A percentile compares a stretch with the other conserved stretches of the same genome.
Evolutionary conservation across 64 coral and sea anemone species (phyloP).

Genomic region (Orbicella faveolata): DNA sequence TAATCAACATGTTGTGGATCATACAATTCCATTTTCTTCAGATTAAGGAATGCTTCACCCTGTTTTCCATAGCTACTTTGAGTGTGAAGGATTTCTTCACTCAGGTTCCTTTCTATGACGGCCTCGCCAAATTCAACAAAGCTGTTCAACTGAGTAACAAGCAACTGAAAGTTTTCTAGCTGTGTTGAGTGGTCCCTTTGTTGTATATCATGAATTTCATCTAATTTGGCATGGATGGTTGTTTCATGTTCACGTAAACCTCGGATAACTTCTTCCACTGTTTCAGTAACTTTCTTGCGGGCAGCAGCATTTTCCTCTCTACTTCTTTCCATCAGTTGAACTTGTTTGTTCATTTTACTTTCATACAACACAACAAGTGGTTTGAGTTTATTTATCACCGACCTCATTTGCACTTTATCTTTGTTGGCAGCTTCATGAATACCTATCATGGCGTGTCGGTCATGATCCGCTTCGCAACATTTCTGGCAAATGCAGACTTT

Average conservation of each 20-base stretch:
- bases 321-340: background rate
- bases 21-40: background rate
- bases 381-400: background rate
- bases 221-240: conserved; percentile 1
- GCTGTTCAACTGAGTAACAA: conserved; percentile 26
- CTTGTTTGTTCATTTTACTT: conserved; percentile 26
- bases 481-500: conserved; percentile 38
- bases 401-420: background rate
- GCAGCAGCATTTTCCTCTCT: background rate
- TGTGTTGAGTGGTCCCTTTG: conserved; percentile 7
- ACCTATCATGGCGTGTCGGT: background rate
- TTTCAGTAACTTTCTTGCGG: conserved; percentile 1
- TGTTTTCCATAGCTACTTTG: background rate
- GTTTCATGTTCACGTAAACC: conserved; percentile 42
- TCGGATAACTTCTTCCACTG: conserved; percentile 21
- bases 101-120: conserved; percentile 19
- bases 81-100: conserved; percentile 35
- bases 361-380: background rate
- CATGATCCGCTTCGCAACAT: background rate
- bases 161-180: conserved; percentile 11
- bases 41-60: background rate
- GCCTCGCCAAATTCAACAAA: conserved; percentile 13
- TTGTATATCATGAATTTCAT: conserved; percentile 31
- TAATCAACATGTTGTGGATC: background rate
- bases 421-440: background rate